These are phyloP conservation scores for Ascidia mentula DNA, from an alignment of 23 tunicate species.

Conservation along the genomic window DNA sequence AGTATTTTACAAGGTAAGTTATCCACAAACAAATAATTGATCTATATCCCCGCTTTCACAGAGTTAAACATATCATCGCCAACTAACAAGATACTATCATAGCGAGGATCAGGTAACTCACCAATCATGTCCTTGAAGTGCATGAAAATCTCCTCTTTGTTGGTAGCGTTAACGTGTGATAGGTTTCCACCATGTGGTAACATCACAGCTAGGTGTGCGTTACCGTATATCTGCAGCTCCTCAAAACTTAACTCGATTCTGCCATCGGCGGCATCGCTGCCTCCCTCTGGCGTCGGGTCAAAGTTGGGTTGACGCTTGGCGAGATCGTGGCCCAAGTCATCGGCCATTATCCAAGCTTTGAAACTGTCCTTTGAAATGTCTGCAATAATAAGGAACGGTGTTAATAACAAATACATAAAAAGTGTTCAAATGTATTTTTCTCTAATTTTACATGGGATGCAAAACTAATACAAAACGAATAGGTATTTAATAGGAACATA, in stretches of 20 bases:
- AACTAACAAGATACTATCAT: no score
- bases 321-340: constrained; percentile 1
- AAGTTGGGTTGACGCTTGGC: constrained; percentile 6
- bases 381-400: neutral
- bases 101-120: no score
- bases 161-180: constrained; percentile 4
- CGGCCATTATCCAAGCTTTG: constrained; percentile 33
- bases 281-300: constrained; percentile 23
- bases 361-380: constrained; percentile 28
- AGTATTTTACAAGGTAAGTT: no score
- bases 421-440: no score
- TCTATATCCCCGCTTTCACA: no score
- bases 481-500: no score
- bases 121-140: constrained; percentile 29
- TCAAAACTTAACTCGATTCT: constrained; percentile 13
- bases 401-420: no score
- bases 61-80: no score
- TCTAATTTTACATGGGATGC: no score
- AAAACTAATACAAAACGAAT: no score
- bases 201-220: constrained; percentile 35
- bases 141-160: neutral
- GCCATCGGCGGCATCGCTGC: constrained; percentile 1
- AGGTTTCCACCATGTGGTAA: neutral
- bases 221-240: constrained; percentile 22
- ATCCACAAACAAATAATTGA: no score